Conservation (phyloP, 2,888 invertebrate species). For the Agapetus fuscipes region DNA sequence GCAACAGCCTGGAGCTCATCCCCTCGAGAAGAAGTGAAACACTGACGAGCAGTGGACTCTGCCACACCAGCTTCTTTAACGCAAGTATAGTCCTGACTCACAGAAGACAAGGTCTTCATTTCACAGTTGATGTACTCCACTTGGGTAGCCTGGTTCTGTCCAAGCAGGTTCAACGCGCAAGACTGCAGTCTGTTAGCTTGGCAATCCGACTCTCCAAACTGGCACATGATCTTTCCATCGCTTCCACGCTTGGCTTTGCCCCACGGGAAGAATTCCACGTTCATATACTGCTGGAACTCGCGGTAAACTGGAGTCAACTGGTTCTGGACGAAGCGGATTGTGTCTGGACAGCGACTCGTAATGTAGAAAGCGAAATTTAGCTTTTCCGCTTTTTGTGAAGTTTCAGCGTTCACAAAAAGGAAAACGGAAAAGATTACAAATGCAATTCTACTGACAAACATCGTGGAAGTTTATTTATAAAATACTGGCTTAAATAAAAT, state of each 20-base stretch:
- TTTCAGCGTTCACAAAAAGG: no score
- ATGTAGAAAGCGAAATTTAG: constrained; percentile 23
- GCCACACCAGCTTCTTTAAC: constrained; percentile 29
- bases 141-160: constrained; percentile 5
- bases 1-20: constrained; percentile 30
- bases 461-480: no score
- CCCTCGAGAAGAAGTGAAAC: constrained; percentile 21
- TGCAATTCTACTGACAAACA: no score
- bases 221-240: constrained; percentile 29
- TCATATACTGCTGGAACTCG: constrained; percentile 30
- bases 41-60: constrained; percentile 22
- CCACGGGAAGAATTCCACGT: constrained; percentile 39
- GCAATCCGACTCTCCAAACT: constrained; percentile 32
- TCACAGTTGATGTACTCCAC: constrained; percentile 35
- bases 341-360: constrained; percentile 33
- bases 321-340: constrained; percentile 29
- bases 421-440: no score
- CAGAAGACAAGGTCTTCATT: constrained; percentile 26
- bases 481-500: no score
- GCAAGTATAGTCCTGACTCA: constrained; percentile 30
- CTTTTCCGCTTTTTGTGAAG: constrained; percentile 1
- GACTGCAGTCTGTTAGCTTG: constrained; percentile 38
- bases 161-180: constrained; percentile 29
- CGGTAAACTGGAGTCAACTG: constrained; percentile 29
- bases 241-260: constrained; percentile 29